Percentiles rank a stretch among this genome's conserved stretches.
These are phyloP conservation scores for Prionchulus punctatus DNA, from an alignment of 2,888 invertebrate species.

Conservation along the genomic window DNA sequence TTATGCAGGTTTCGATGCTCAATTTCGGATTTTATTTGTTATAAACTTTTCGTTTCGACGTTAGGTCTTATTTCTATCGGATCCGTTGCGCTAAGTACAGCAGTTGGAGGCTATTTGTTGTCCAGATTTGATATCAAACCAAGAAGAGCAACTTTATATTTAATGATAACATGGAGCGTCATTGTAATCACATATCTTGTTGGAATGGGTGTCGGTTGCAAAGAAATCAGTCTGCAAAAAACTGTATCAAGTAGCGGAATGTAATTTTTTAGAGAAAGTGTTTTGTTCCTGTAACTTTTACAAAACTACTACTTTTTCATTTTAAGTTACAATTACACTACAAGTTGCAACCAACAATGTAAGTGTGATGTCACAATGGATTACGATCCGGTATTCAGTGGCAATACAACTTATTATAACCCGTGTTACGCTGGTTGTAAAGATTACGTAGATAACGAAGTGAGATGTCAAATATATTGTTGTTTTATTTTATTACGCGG, in stretches of 20 bases:
- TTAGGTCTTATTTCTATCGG: constrained; percentile 22
- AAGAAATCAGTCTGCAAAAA: constrained; percentile 10
- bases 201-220: constrained; percentile 18
- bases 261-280: too few relatives aligned
- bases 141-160: constrained; percentile 14
- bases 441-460: background rate
- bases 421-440: constrained; percentile 58
- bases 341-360: constrained; percentile 46
- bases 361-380: constrained; percentile 42
- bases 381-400: constrained; percentile 50
- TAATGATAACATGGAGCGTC: constrained; percentile 18
- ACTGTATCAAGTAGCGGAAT: background rate
- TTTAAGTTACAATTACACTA: constrained; percentile 15
- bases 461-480: background rate
- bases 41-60: too few relatives aligned
- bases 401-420: constrained; percentile 48
- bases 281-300: too few relatives aligned
- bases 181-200: constrained; percentile 15
- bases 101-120: constrained; percentile 21
- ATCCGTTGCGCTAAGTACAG: constrained; percentile 21
- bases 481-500: background rate
- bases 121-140: constrained; percentile 16
- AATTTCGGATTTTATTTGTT: background rate
- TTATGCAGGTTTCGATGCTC: constrained; percentile 47
- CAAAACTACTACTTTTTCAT: too few relatives aligned